These are phyloP conservation scores for Crepidodera aurea DNA, from an alignment of 2,888 invertebrate genomes.

Conservation along the genomic window DNA sequence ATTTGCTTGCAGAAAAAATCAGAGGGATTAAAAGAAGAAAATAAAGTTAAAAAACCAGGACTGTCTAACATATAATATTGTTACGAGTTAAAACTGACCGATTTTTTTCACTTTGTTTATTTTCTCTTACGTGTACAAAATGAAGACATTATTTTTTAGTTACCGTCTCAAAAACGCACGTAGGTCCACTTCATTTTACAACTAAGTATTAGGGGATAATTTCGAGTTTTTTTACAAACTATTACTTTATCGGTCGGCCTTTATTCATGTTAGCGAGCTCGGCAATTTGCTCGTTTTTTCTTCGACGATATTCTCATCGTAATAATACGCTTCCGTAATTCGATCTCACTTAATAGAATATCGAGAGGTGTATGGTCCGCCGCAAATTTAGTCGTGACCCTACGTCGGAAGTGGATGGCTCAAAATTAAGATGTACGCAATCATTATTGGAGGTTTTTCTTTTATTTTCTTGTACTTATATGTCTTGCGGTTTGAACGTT, in stretches of 20 bases:
- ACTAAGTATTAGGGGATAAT: not conserved
- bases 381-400: constrained; percentile 22
- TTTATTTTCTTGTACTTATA: not conserved
- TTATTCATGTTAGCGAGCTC: constrained; percentile 2
- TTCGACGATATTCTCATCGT: constrained; percentile 43
- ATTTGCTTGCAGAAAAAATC: too few relatives aligned
- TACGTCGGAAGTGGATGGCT: constrained; percentile 15
- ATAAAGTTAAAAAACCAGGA: too few relatives aligned
- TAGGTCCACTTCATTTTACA: not conserved
- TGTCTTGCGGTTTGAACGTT: not conserved
- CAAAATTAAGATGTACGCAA: not conserved
- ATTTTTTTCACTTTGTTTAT: too few relatives aligned
- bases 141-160: not conserved
- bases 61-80: too few relatives aligned
- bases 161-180: not conserved
- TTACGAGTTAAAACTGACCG: too few relatives aligned
- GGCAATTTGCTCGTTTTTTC: constrained; percentile 44
- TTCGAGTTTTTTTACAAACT: not conserved
- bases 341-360: constrained; percentile 32
- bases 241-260: not conserved
- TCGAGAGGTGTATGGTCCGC: constrained; percentile 12
- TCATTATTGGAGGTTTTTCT: not conserved
- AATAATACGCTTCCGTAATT: constrained; percentile 42
- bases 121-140: not conserved
- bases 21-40: too few relatives aligned